phyloP scores from a whole-genome alignment of 2,888 invertebrate genomes.

The Conchocele bisecta region DNA sequence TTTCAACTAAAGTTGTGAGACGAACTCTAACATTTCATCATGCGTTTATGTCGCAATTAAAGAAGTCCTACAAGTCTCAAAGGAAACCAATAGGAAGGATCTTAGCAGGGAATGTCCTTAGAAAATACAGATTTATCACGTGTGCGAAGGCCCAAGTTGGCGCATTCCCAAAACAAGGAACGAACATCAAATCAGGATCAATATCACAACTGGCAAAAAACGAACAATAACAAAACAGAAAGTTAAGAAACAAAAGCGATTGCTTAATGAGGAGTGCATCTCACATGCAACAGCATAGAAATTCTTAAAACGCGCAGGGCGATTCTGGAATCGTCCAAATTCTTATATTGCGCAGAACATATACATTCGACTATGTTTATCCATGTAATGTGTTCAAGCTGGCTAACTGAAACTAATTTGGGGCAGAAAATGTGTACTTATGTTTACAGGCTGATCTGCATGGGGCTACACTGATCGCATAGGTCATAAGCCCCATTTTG shows the following conservation, averaged over 20 bases:
- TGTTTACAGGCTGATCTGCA: too few relatives aligned
- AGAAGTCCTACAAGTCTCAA: not conserved
- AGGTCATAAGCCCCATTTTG: too few relatives aligned
- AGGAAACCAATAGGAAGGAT: not conserved
- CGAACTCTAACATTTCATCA: conserved; percentile 14
- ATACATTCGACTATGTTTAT: too few relatives aligned
- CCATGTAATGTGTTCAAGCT: too few relatives aligned
- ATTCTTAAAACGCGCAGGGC: too few relatives aligned
- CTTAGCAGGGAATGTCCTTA: not conserved
- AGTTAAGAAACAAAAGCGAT: conserved; percentile 34
- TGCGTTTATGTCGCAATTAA: conserved; percentile 3
- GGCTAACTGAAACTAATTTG: too few relatives aligned
- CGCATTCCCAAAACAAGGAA: not conserved
- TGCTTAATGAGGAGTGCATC: conserved; percentile 38
- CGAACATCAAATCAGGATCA: not conserved
- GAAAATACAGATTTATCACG: conserved; percentile 13
- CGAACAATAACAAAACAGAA: conserved; percentile 29
- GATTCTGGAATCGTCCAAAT: too few relatives aligned
- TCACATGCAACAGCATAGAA: too few relatives aligned
- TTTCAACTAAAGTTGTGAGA: not conserved
- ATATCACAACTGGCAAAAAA: conserved; percentile 23
- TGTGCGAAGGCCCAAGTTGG: conserved; percentile 1
- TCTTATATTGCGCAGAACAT: too few relatives aligned
- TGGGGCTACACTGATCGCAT: too few relatives aligned
- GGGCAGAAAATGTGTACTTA: too few relatives aligned